Evolutionary conservation across 2,888 invertebrate species (phyloP).

Genomic region (Mayetiola destructor): DNA sequence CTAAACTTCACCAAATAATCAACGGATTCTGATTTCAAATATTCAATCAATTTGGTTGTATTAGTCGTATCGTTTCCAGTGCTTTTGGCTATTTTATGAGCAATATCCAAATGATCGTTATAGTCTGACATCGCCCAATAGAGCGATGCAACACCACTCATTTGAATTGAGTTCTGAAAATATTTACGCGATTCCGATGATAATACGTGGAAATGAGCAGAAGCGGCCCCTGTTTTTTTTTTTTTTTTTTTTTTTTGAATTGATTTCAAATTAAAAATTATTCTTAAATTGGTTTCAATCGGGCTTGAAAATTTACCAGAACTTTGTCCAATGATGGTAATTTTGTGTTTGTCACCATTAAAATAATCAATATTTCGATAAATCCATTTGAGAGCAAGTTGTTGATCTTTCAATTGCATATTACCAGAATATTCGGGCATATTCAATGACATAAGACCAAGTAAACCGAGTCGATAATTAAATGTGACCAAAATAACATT

Average conservation of each 20-base stretch:
- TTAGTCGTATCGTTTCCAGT: not conserved
- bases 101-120: not conserved
- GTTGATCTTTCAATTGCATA: constrained; percentile 13
- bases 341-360: not conserved
- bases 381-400: constrained; percentile 3
- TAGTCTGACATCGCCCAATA: not conserved
- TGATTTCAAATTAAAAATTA: not conserved
- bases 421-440: constrained; percentile 3
- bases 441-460: not conserved
- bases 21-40: not conserved
- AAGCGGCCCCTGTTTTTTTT: not conserved
- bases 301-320: not conserved
- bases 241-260: not conserved
- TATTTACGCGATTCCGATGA: constrained; percentile 4
- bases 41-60: not conserved
- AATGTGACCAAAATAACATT: constrained; percentile 5
- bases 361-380: not conserved
- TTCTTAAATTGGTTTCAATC: no score
- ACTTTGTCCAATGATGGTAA: constrained; percentile 5
- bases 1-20: not conserved
- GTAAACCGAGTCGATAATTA: constrained; percentile 5
- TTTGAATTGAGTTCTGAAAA: not conserved
- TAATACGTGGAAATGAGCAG: constrained; percentile 2
- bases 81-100: not conserved
- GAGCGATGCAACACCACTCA: not conserved